Conservation (phyloP, 1,140 invertebrate genomes). For the Halyomorpha halys region DNA sequence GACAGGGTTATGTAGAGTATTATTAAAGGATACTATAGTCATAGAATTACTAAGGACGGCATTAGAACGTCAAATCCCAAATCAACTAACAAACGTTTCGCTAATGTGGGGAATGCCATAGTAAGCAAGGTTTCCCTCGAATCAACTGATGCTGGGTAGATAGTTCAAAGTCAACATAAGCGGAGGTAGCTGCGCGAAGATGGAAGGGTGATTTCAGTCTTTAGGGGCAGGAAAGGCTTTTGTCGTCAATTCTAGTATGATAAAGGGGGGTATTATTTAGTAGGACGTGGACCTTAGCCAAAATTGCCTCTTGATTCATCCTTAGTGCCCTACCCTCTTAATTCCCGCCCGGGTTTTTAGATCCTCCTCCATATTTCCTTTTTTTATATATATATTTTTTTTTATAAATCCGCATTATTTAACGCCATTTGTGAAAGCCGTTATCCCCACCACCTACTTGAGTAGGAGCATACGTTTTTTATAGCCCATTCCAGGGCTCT, state of each 20-base stretch:
- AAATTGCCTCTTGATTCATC: conserved; percentile 22
- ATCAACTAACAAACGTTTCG: no score
- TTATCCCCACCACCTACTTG: conserved; percentile 23
- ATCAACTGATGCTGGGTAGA: no score
- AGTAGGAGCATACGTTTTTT: conserved; percentile 26
- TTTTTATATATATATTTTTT: conserved; percentile 23
- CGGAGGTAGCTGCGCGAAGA: background rate
- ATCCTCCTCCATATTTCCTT: conserved; percentile 20
- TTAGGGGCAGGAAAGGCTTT: conserved; percentile 14
- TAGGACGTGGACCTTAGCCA: conserved; percentile 21
- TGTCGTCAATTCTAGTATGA: conserved; percentile 16
- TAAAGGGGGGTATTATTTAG: conserved; percentile 23
- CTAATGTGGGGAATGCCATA: no score
- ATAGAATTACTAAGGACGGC: no score
- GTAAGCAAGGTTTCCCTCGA: no score
- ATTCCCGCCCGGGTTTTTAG: conserved; percentile 20
- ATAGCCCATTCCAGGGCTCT: conserved; percentile 24
- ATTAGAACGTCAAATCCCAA: no score
- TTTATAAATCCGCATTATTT: conserved; percentile 22
- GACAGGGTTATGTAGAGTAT: no score
- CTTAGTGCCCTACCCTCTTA: conserved; percentile 18
- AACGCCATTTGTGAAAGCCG: conserved; percentile 13
- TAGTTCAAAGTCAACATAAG: no score
- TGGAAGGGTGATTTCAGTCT: conserved; percentile 6
- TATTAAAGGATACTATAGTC: no score